Conservation (phyloP, 2,797 vertebrate species). For the Poeciliopsis presidionis region DNA sequence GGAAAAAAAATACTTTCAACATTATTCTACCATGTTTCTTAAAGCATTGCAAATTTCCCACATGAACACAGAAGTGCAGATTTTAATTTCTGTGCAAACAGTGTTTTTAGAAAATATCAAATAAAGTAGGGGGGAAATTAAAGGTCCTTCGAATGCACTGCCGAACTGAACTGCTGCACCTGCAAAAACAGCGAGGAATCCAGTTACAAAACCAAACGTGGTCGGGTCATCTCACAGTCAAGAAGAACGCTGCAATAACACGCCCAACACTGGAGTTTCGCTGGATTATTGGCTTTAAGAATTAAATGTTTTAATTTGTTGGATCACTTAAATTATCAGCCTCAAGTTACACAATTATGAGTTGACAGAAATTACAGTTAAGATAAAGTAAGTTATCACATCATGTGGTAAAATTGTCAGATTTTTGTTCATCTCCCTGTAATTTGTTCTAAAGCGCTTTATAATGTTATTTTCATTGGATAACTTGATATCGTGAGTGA, state of each 20-base stretch:
- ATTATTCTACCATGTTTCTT: background rate
- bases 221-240: background rate
- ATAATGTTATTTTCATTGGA: background rate
- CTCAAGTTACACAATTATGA: background rate
- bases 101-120: background rate
- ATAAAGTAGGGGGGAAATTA: background rate
- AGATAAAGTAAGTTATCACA: background rate
- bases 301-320: background rate
- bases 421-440: too few relatives aligned
- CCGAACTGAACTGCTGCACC: background rate
- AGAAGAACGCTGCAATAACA: background rate
- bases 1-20: too few relatives aligned
- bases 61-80: background rate
- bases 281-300: background rate
- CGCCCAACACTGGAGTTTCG: background rate
- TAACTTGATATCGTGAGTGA: too few relatives aligned
- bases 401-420: background rate
- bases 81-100: background rate
- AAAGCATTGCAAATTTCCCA: background rate
- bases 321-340: background rate
- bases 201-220: background rate
- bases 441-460: background rate
- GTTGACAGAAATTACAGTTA: background rate
- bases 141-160: background rate
- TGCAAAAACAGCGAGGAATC: background rate